Conservation (phyloP, 2,113 vertebrate genomes). For the Hydropotes inermis region DNA sequence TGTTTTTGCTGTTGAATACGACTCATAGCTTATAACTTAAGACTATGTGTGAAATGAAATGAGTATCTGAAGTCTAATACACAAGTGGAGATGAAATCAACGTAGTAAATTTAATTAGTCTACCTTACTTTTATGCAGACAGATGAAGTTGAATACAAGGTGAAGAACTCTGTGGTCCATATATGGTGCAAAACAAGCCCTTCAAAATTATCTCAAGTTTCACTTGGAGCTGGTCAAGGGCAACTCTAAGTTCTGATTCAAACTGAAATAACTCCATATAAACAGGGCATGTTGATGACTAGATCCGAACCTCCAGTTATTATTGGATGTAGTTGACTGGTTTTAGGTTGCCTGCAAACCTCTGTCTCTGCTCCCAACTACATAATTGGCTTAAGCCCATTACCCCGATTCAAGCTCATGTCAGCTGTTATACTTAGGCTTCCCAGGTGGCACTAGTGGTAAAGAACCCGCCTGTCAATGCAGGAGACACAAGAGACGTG, state of each 20-base stretch:
- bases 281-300: neutral
- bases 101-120: neutral
- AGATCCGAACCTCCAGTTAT: neutral
- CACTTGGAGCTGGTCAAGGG: neutral
- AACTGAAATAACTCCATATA: neutral
- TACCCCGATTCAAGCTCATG: neutral
- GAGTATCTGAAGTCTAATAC: neutral
- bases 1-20: neutral
- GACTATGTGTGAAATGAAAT: neutral
- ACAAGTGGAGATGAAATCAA: neutral
- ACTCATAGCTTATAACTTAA: neutral
- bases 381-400: neutral
- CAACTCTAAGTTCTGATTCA: conserved; percentile 25
- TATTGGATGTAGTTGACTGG: neutral
- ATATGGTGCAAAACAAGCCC: neutral
- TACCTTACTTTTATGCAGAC: neutral
- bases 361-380: neutral
- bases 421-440: neutral
- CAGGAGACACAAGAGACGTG: neutral
- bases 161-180: neutral
- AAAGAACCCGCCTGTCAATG: neutral
- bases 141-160: neutral
- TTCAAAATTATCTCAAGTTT: conserved; percentile 7
- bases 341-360: neutral
- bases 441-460: neutral